Conservation (phyloP, 1,140 invertebrate genomes). For the Bombus pyrosoma region DNA sequence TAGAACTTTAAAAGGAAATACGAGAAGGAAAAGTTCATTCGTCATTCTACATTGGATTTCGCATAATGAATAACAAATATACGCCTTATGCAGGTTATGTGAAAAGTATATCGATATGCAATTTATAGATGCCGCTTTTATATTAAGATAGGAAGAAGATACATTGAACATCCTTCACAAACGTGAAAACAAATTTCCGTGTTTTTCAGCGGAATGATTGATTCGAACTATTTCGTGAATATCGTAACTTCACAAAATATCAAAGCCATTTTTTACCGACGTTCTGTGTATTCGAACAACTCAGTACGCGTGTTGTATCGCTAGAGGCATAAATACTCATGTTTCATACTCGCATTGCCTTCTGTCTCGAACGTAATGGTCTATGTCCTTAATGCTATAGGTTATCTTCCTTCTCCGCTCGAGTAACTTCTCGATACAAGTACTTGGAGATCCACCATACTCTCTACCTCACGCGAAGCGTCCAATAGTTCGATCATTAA, state of each 20-base stretch:
- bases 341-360: not conserved
- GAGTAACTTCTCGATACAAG: not conserved
- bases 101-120: no score
- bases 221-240: not conserved
- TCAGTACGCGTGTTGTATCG: not conserved
- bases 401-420: constrained; percentile 17
- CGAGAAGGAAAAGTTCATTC: no score
- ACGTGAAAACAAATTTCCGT: not conserved
- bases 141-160: no score
- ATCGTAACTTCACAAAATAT: not conserved
- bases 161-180: not conserved
- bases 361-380: constrained; percentile 7
- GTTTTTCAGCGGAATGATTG: not conserved
- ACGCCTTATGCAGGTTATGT: no score
- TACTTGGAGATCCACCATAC: not conserved
- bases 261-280: no score
- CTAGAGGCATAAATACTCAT: not conserved
- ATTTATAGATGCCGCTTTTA: no score
- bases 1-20: no score
- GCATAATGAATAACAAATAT: no score
- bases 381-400: not conserved
- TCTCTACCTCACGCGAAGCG: not conserved
- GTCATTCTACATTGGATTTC: no score
- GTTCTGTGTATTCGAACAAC: not conserved
- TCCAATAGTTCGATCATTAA: not conserved